Base-by-base conservation (phyloP, 2,113 vertebrate species). In the Notarius lentiginosus region DNA sequence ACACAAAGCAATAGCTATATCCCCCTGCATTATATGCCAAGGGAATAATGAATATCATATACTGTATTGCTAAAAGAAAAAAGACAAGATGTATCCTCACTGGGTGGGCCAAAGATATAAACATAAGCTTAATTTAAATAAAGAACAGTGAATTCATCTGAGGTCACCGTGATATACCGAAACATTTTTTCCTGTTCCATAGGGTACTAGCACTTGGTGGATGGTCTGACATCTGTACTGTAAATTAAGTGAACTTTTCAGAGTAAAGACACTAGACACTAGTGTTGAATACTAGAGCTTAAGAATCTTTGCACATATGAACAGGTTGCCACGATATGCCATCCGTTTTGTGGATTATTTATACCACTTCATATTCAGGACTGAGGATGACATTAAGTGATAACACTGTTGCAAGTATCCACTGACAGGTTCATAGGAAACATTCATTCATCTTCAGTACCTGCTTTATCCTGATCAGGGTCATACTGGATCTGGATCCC, bases 211-310 rank as follows among this genome's bases (percentile, higher is more conserved):
- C 70, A 77, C 79, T 89, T 87, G 91, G 89, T 89, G 90, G 81
- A 92, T 92, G 86, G 61, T 90, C 91, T 90, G 92, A 92, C 2
- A 89, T 20, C 90, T 91, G 89, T 89, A 91, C 83, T 76, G 60
- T 81, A 92, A 88, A 90, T 92, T 89, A 92, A 90, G 91, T 87
- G 83, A 90, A 86, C 90, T 83, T 90, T 91, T 92, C 92, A 90
- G 91, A 92, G 22, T 63, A 63, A 84, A 86, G 86, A 30, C 66
- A 30, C 27, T 49, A 10, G 7, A 41, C 41, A 11, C 18, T 18
- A 75, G 34, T 0, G 79, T 53, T 34, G 66, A 73, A 86, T 88
- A 84, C 81, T 85, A 87, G 82, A 88, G 86, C 84, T 53, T 27
- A 79, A 73, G 60, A 79, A 56, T 90, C 91, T 90, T 82, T 86